Conservation (phyloP, 2,113 vertebrate genomes). For the Perca flavescens region DNA sequence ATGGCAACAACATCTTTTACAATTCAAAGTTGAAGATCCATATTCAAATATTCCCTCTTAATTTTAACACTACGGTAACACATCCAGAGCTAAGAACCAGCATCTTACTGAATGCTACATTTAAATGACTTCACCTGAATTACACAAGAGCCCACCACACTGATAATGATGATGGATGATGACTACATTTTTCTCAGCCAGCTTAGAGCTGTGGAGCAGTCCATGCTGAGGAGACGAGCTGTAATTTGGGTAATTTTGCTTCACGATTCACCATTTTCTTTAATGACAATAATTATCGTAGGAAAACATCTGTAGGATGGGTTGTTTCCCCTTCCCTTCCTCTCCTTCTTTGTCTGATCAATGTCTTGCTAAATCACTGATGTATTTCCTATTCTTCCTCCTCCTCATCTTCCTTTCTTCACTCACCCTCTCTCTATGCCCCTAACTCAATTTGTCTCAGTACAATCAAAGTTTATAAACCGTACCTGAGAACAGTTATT, state of each 20-base stretch:
- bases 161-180: slow-evolving; percentile 23
- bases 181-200: slow-evolving; percentile 30
- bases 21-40: not conserved
- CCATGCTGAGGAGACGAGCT: slow-evolving; percentile 37
- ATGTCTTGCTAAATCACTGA: slow-evolving; percentile 39
- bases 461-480: not conserved
- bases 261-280: slow-evolving; percentile 43
- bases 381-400: slow-evolving; percentile 7
- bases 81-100: slow-evolving; percentile 4
- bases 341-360: slow-evolving; percentile 49
- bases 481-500: not conserved
- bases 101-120: slow-evolving; percentile 10
- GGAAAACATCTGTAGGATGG: slow-evolving; percentile 66
- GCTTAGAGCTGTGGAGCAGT: slow-evolving; percentile 2
- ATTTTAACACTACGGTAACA: not conserved
- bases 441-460: slow-evolving; percentile 22
- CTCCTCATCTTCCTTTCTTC: not conserved
- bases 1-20: not conserved
- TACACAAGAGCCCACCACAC: slow-evolving; percentile 13
- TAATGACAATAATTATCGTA: slow-evolving; percentile 75
- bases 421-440: not conserved
- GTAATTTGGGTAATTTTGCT: slow-evolving; percentile 70
- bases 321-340: slow-evolving; percentile 15
- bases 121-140: slow-evolving; percentile 40
- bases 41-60: not conserved